Base-by-base conservation (phyloP, 2,797 vertebrate species). In the Potorous gilbertii region DNA sequence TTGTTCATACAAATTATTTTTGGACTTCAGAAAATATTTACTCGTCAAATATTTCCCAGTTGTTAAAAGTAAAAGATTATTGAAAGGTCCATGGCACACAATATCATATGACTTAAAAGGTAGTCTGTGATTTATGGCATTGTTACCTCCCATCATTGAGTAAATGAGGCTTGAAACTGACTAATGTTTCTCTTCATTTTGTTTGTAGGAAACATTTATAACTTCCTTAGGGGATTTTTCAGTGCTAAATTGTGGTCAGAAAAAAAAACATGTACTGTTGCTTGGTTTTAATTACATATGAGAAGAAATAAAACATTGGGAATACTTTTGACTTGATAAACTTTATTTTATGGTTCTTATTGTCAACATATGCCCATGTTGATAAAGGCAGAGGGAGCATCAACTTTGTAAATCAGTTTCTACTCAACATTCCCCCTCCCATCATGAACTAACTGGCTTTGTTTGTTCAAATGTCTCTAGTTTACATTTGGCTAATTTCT, bases 121-220 rank as follows among this genome's bases (percentile, higher is more conserved):
- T 98, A 97, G 95, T 95, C 96, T 96, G 59, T 98, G 98, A 99
- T 98, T 98, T 98, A 98, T 98, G 95, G 94, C 95, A 97, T 96
- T 98, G 97, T 97, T 98, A 96, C 97, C 96, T 92, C 97, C 97
- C 96, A 98, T 98, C 96, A 97, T 66, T 97, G 95, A 98, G 95
- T 97, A 98, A 99, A 98, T 98, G 98, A 98, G 97, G 97, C 98
- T 98, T 98, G 97, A 90, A 40, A 98, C 97, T 98, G 98, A 98
- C 98, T 98, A 98, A 98, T 98, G 98, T 98, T 98, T 98, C 97
- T 98, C 98, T 98, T 98, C 98, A 98, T 98, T 98, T 98, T 98
- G 97, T 98, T 98, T 98, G 98, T 98, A 98, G 94, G 97, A 98
- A 98, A 96, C 97, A 98, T 98, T 99, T 98, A 96, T 97, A 98